Percentiles rank a stretch among this genome's conserved stretches.
phyloP scores from a whole-genome alignment of 1,140 invertebrate species.

The Trachymyrmex cornetzi region DNA sequence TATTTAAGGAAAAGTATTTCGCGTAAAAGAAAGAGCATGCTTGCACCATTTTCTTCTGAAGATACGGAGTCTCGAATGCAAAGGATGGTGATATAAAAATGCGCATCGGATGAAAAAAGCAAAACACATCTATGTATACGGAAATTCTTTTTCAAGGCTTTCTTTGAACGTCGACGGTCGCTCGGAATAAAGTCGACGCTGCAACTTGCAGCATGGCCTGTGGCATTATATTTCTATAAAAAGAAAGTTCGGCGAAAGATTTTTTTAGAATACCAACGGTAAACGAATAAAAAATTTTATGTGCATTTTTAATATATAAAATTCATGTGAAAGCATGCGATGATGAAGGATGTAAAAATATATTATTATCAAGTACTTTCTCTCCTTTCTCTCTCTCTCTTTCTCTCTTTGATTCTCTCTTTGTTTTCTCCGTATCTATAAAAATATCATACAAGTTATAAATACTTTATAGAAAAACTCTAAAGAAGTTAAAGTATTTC shows the following conservation, averaged over 20 bases:
- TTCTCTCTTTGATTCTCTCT: neutral
- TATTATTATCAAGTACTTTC: neutral
- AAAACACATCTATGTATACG: conserved; percentile 42
- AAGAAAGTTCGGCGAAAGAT: conserved; percentile 24
- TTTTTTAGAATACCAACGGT: conserved; percentile 20
- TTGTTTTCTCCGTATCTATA: neutral
- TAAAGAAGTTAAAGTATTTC: neutral
- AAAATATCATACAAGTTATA: conserved; percentile 9
- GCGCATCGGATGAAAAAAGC: conserved; percentile 38
- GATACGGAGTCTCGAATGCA: conserved; percentile 13
- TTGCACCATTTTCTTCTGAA: conserved; percentile 39
- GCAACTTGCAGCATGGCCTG: conserved; percentile 29
- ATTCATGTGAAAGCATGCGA: neutral
- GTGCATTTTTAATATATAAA: conserved; percentile 33
- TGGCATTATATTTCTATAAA: conserved; percentile 59
- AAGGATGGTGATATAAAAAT: conserved; percentile 54
- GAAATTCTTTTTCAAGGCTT: conserved; percentile 53
- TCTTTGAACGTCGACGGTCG: conserved; percentile 61
- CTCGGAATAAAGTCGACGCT: conserved; percentile 39
- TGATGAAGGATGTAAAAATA: neutral
- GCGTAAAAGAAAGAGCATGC: no score
- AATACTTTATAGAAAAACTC: neutral
- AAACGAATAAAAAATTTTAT: conserved; percentile 20
- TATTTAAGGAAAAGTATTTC: conserved; percentile 35
- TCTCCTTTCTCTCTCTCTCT: neutral